Evolutionary conservation across 1,140 invertebrate species (phyloP), one percentile per base, ranked within the genome.

Genomic region (Vollenhovia emeryi): DNA sequence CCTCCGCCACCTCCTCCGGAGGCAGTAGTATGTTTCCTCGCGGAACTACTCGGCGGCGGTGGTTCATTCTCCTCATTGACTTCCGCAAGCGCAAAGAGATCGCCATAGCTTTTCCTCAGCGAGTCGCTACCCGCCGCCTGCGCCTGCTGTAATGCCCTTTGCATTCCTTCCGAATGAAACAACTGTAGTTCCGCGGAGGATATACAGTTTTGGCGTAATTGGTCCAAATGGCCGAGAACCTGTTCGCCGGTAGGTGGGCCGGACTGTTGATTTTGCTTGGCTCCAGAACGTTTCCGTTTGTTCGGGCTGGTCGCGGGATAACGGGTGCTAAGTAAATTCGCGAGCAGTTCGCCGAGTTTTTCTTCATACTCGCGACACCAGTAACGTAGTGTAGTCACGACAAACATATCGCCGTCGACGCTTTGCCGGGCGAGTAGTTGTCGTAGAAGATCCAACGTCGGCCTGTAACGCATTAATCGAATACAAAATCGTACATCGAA

Each of bases 311-410:
- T 97, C 48, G 96, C 96, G 52, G 97, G 97, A 94, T 98, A 98
- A 91, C 97, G 96, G 94, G 97, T 97, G 94, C 96, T 97, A 84
- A 98, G 95, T 55, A 98, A 94, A 89, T 96, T 96, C 55, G 97
- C 97, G 55, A 99, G 96, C 60, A 99, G 95, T 94, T 99, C 98
- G 11, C 97, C 98, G 62, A 99, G 95, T 94, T 98, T 98, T 82
- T 99, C 98, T 90, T 98, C 98, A 93, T 98, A 97, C 89, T 98
- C 97, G 88, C 98, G 97, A 93, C 98, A 98, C 98, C 98, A 99
- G 93, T 98, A 98, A 93, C 98, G 98, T 69, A 99, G 95, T 2
- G 98, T 97, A 2, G 98, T 98, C 27, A 98, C 97, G 24, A 98
- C 97, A 95, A 99, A 98, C 78, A 96, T 96, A 94, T 98, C 97